Percentiles rank a stretch among this genome's conserved stretches.
These are phyloP conservation scores for Eonycteris spelaea DNA, from an alignment of 2,113 vertebrate genomes.

Conservation along the genomic window DNA sequence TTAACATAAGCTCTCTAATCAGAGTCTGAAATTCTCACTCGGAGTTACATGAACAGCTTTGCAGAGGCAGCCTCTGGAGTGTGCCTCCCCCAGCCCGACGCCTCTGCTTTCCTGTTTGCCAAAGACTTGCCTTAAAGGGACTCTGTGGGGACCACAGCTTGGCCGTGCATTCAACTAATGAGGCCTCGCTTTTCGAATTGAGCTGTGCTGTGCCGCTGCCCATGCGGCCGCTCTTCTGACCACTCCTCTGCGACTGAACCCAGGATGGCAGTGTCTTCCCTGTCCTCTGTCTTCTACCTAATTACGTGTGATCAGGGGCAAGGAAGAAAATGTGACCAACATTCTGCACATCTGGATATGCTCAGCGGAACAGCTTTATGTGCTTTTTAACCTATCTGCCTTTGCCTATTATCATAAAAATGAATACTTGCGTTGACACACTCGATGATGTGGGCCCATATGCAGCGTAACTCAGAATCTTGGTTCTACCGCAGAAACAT, in stretches of 20 bases:
- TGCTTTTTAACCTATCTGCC: not conserved
- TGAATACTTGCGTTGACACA: not conserved
- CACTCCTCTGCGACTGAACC: not conserved
- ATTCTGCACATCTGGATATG: not conserved
- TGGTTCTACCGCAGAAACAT: not conserved
- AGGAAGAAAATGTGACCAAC: not conserved
- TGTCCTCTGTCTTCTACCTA: not conserved
- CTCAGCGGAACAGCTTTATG: not conserved
- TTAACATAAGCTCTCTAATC: conserved; percentile 4
- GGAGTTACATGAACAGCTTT: conserved; percentile 23
- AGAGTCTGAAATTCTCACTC: conserved; percentile 17
- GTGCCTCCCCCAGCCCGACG: not conserved
- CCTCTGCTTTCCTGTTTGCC: not conserved
- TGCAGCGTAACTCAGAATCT: not conserved
- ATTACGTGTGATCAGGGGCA: not conserved
- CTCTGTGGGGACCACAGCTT: not conserved
- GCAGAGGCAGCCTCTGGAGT: not conserved
- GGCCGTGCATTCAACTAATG: conserved; percentile 27
- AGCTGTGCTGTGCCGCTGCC: not conserved
- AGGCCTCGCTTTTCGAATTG: not conserved
- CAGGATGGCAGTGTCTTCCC: not conserved
- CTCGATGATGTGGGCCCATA: not conserved
- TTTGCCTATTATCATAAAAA: not conserved
- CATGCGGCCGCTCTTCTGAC: not conserved
- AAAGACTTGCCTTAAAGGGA: not conserved